Percentiles rank a stretch among this genome's conserved stretches.
phyloP scores from a whole-genome alignment of 2,113 vertebrate species.

The Sula dactylatra region DNA sequence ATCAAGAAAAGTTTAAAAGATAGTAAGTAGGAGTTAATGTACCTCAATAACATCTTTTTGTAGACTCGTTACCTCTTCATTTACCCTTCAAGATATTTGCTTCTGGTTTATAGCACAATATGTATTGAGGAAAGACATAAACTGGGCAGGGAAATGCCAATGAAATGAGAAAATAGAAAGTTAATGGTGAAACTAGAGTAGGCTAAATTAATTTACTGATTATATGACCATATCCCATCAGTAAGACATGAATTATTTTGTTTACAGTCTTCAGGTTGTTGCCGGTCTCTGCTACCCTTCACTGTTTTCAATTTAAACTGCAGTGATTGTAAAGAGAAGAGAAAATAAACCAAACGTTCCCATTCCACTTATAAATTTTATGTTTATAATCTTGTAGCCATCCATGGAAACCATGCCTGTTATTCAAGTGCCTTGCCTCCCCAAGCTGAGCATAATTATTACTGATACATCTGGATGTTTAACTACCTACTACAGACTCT shows the following conservation, averaged over 20 bases:
- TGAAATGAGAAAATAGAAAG: slow-evolving; percentile 77
- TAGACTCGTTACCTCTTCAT: slow-evolving; percentile 72
- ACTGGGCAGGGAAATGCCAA: slow-evolving; percentile 71
- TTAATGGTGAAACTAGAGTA: slow-evolving; percentile 75
- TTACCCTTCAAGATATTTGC: slow-evolving; percentile 73
- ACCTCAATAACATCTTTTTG: slow-evolving; percentile 56
- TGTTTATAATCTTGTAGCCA: slow-evolving; percentile 76
- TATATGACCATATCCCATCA: slow-evolving; percentile 76
- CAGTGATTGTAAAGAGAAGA: slow-evolving; percentile 74
- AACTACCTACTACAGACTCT: slow-evolving; percentile 70
- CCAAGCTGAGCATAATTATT: slow-evolving; percentile 70
- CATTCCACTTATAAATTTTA: slow-evolving; percentile 77
- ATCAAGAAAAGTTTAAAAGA: slow-evolving; percentile 60
- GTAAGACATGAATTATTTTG: slow-evolving; percentile 78
- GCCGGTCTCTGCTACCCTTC: slow-evolving; percentile 73
- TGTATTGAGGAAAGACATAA: slow-evolving; percentile 71
- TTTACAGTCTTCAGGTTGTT: slow-evolving; percentile 76
- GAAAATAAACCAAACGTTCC: slow-evolving; percentile 77
- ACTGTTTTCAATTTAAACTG: slow-evolving; percentile 75
- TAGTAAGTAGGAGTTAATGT: slow-evolving; percentile 62
- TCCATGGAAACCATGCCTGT: slow-evolving; percentile 73
- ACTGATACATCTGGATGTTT: slow-evolving; percentile 75
- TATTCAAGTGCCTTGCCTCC: slow-evolving; percentile 67
- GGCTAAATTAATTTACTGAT: slow-evolving; percentile 78
- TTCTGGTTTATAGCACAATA: slow-evolving; percentile 74